Evolutionary conservation across 2,113 vertebrate genomes (phyloP).

Genomic region (Mustelus asterias): DNA sequence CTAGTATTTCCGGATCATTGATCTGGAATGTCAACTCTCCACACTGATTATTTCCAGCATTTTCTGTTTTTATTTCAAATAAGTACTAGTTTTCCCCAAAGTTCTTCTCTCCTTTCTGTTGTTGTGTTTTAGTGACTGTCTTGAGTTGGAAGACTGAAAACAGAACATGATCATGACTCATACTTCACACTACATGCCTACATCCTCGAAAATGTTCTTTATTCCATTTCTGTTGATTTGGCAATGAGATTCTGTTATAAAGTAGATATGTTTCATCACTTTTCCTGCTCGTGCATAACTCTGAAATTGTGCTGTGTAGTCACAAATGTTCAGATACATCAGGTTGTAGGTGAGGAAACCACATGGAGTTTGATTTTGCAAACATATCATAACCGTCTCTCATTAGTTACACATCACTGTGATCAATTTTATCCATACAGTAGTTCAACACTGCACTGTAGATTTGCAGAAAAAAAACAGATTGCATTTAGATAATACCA

Average conservation of each 20-base stretch:
- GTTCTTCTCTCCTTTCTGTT: neutral
- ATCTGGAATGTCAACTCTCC: neutral
- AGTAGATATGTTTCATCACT: neutral
- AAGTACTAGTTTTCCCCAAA: neutral
- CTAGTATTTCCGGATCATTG: neutral
- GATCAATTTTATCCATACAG: neutral
- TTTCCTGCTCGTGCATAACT: neutral
- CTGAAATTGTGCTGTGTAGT: neutral
- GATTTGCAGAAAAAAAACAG: neutral
- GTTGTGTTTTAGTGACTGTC: neutral
- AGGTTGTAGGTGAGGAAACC: neutral
- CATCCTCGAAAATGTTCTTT: neutral
- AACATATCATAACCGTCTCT: neutral
- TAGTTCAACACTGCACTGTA: neutral
- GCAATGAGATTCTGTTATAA: neutral
- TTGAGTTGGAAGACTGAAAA: neutral
- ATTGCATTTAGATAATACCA: neutral
- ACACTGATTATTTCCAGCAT: neutral
- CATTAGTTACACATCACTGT: neutral
- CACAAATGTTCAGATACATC: neutral
- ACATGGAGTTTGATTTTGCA: neutral
- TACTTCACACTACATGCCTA: neutral
- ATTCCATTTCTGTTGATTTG: neutral
- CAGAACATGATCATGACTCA: neutral
- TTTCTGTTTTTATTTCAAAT: neutral